phyloP scores from a whole-genome alignment of 35 echinoderm and acorn worm species.

The Patiria miniata region DNA sequence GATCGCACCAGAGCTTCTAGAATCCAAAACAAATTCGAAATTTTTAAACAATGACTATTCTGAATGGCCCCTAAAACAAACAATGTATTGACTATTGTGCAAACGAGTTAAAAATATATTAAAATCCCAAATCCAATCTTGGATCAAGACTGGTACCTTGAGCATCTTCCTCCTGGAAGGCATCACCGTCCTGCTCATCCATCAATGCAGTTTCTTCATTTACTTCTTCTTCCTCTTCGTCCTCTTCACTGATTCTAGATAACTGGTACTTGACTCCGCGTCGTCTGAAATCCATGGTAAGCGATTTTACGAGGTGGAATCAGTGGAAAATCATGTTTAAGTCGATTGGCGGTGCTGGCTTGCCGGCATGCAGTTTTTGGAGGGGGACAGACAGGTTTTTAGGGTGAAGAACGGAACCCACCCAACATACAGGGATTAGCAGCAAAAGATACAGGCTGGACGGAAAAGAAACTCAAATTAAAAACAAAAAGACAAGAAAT shows the following conservation, averaged over 20 bases:
- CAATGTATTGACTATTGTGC: no score
- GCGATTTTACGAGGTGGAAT: not conserved
- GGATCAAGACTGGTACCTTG: no score
- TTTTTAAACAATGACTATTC: no score
- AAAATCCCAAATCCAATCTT: no score
- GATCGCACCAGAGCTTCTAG: no score
- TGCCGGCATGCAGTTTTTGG: not conserved
- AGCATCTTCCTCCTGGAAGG: not conserved
- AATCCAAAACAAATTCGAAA: no score
- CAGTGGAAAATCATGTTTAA: not conserved
- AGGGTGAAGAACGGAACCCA: not conserved
- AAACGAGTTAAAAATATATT: no score
- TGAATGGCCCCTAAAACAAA: no score
- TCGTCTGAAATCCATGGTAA: conserved; percentile 7
- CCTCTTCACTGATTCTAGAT: not conserved
- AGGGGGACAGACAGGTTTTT: not conserved
- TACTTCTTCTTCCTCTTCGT: not conserved
- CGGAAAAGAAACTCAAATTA: not conserved
- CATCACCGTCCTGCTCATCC: not conserved
- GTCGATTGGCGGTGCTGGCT: not conserved
- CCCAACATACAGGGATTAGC: not conserved
- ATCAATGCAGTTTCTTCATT: not conserved
- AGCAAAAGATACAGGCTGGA: not conserved
- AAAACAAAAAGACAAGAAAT: not conserved
- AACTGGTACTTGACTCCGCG: not conserved